phyloP scores from a whole-genome alignment of 2,113 vertebrate species.

The Trichechus manatus region DNA sequence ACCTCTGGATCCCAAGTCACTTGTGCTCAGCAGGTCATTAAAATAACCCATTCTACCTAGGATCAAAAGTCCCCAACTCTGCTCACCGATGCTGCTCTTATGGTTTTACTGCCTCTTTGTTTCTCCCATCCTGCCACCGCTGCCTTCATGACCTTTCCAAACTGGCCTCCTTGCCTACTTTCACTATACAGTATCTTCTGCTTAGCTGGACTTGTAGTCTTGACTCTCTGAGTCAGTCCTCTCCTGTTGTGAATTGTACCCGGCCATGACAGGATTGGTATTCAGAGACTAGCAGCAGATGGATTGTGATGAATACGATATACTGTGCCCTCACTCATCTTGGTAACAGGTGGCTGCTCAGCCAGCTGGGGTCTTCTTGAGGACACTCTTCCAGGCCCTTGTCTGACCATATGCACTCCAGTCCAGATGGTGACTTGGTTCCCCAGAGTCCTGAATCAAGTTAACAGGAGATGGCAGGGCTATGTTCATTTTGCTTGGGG shows the following conservation, averaged over 20 bases:
- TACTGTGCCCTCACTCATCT: constrained; percentile 23
- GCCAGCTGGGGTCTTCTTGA: constrained; percentile 76
- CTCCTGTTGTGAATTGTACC: background rate
- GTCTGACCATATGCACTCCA: constrained; percentile 61
- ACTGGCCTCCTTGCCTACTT: background rate
- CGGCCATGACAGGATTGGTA: background rate
- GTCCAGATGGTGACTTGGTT: constrained; percentile 78
- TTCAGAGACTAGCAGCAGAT: constrained; percentile 55
- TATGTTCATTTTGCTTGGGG: constrained; percentile 71
- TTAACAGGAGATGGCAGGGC: constrained; percentile 70
- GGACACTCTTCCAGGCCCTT: constrained; percentile 65
- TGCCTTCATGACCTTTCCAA: background rate
- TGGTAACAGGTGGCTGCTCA: constrained; percentile 77
- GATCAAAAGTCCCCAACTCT: background rate
- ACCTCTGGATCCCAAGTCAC: background rate
- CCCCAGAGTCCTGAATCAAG: constrained; percentile 73
- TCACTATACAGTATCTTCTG: background rate
- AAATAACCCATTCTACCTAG: background rate
- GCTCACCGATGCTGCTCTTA: background rate
- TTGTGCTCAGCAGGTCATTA: background rate
- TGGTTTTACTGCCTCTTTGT: background rate
- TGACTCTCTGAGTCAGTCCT: background rate
- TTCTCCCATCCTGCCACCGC: background rate
- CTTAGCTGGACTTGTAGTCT: background rate
- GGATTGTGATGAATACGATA: constrained; percentile 23